A percentile compares a stretch with the other conserved stretches of the same genome.
Conservation (phyloP, 2,113 vertebrate species). For the Pongo abelii region DNA sequence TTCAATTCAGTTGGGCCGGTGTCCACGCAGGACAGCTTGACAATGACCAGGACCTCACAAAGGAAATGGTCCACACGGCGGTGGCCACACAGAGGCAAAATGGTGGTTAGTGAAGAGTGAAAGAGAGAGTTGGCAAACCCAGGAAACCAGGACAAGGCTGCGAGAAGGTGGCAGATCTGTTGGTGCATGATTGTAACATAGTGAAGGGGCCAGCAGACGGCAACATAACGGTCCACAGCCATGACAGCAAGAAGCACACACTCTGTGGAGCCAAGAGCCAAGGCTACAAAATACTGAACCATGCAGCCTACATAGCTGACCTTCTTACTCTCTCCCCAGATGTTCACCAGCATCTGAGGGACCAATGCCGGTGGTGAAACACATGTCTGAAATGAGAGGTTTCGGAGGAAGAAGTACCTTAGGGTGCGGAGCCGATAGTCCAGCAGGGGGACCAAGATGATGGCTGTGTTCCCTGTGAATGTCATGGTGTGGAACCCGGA, state of each 20-base stretch:
- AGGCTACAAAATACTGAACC: not conserved
- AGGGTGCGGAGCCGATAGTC: not conserved
- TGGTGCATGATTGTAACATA: not conserved
- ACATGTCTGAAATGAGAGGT: not conserved
- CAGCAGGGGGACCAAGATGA: not conserved
- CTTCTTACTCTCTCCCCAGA: not conserved
- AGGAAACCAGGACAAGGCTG: not conserved
- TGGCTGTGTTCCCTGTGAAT: not conserved
- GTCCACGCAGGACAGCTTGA: conserved; percentile 40
- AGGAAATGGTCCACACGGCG: not conserved
- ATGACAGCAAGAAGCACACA: not conserved
- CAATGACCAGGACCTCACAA: not conserved
- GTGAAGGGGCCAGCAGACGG: not conserved
- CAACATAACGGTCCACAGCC: not conserved
- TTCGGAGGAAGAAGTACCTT: not conserved
- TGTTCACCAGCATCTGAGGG: not conserved
- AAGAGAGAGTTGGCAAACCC: not conserved
- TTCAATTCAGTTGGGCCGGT: not conserved
- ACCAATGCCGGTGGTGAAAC: conserved; percentile 19
- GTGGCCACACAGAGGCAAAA: not conserved
- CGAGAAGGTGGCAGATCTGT: not conserved
- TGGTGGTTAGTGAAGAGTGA: not conserved
- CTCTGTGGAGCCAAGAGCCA: conserved; percentile 4
- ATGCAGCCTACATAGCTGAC: not conserved
- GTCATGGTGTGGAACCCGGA: not conserved